Percentiles rank a stretch among this genome's conserved stretches.
Evolutionary conservation across 2,113 vertebrate species (phyloP).

Genomic region (Pelecanus crispus): DNA sequence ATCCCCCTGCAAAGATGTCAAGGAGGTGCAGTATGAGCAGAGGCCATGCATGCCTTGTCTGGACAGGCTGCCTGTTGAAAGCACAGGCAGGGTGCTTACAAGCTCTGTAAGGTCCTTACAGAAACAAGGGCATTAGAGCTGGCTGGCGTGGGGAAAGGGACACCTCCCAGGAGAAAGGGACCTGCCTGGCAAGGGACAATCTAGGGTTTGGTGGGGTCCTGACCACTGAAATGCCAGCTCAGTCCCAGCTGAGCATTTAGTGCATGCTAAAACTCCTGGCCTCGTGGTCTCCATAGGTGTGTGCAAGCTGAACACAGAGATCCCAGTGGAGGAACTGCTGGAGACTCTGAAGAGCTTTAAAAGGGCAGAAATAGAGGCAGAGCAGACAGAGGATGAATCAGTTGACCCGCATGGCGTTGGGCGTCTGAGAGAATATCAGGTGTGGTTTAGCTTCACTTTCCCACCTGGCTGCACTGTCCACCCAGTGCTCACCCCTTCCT

Average conservation of each 20-base stretch:
- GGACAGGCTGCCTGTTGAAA: not conserved
- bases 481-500: not conserved
- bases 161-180: not conserved
- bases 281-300: not conserved
- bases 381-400: conserved; percentile 21
- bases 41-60: not conserved
- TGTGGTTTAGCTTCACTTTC: not conserved
- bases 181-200: not conserved
- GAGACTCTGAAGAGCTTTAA: conserved; percentile 34
- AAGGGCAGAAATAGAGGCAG: conserved; percentile 37
- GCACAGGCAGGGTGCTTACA: not conserved
- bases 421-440: conserved; percentile 43
- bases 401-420: not conserved
- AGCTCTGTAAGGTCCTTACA: not conserved
- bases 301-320: not conserved
- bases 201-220: not conserved
- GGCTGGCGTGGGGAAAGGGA: not conserved
- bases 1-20: not conserved
- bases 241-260: not conserved
- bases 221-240: not conserved
- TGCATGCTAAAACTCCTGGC: not conserved
- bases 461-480: not conserved
- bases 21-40: conserved; percentile 14
- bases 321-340: conserved; percentile 21
- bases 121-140: not conserved